Conservation (phyloP, 2,888 invertebrate genomes). For the Drosophila mimetica region DNA sequence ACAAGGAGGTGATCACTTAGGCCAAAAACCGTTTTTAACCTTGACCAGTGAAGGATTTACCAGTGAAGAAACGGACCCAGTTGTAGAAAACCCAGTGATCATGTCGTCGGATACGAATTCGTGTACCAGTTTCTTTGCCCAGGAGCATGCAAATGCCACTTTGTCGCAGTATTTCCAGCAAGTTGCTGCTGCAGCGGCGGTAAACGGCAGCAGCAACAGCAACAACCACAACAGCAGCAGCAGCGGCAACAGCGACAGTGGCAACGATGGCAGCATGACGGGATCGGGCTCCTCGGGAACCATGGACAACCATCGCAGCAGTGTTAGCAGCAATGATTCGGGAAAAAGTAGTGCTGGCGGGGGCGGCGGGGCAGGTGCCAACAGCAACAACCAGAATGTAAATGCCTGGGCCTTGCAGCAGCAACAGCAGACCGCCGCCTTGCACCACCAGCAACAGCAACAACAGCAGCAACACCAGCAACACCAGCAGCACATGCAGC, state of each 20-base stretch:
- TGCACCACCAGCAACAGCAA: constrained; percentile 55
- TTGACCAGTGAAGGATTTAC: constrained; percentile 18
- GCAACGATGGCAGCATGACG: constrained; percentile 49
- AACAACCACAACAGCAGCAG: constrained; percentile 52
- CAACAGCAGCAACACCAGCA: constrained; percentile 50
- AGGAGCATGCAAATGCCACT: constrained; percentile 79
- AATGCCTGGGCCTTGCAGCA: constrained; percentile 61
- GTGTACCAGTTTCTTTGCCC: constrained; percentile 81
- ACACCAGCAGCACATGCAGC: constrained; percentile 74
- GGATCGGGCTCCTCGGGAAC: constrained; percentile 48
- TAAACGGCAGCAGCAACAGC: constrained; percentile 45
- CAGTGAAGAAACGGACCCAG: constrained; percentile 18
- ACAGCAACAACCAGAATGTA: constrained; percentile 46
- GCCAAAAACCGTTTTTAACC: background rate
- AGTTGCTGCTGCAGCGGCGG: constrained; percentile 68
- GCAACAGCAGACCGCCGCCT: constrained; percentile 51
- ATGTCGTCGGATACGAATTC: constrained; percentile 74
- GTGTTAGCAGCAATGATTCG: constrained; percentile 72
- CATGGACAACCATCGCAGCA: constrained; percentile 66
- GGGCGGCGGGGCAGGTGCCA: constrained; percentile 37
- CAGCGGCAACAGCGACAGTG: constrained; percentile 51
- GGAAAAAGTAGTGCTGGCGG: constrained; percentile 50
- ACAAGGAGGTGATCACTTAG: constrained; percentile 69
- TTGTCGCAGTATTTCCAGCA: constrained; percentile 82
- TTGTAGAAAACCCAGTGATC: constrained; percentile 27